These are phyloP conservation scores for Peromyscus leucopus DNA, from an alignment of 2,113 vertebrate species.

Conservation along the genomic window DNA sequence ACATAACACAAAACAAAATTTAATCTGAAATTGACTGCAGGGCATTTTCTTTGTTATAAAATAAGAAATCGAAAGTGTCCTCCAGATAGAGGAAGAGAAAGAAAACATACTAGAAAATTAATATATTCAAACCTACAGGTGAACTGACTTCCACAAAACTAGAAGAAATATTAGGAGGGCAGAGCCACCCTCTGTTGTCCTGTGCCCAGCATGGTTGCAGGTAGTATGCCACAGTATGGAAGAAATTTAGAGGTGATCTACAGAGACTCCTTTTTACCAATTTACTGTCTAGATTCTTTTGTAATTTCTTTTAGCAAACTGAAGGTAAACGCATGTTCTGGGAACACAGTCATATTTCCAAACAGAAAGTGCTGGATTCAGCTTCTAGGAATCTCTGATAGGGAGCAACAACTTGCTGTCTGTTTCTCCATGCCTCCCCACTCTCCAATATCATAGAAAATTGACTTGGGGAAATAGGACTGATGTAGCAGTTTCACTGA, in stretches of 20 bases:
- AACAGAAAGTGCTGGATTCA: neutral
- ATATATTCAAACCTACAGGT: neutral
- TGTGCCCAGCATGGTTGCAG: neutral
- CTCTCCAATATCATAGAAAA: neutral
- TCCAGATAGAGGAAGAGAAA: neutral
- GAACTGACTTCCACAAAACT: neutral
- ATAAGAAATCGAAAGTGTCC: slow-evolving; percentile 27
- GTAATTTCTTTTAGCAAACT: neutral
- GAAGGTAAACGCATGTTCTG: neutral
- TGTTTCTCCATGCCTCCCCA: neutral
- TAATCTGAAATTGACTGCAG: slow-evolving; percentile 65
- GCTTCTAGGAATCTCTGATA: neutral
- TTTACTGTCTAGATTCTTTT: neutral
- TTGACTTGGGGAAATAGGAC: neutral
- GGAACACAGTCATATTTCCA: neutral
- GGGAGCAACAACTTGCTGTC: neutral
- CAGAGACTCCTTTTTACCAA: neutral
- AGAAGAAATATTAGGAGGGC: neutral
- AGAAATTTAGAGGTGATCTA: neutral
- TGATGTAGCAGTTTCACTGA: neutral
- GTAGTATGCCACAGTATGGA: neutral
- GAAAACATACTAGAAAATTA: slow-evolving; percentile 30
- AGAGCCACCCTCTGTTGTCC: neutral
- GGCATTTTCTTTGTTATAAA: slow-evolving; percentile 69
- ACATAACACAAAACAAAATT: slow-evolving; percentile 55